A percentile compares a stretch with the other conserved stretches of the same genome.
Conservation (phyloP, 2,797 vertebrate species). For the Etheostoma nigrum region DNA sequence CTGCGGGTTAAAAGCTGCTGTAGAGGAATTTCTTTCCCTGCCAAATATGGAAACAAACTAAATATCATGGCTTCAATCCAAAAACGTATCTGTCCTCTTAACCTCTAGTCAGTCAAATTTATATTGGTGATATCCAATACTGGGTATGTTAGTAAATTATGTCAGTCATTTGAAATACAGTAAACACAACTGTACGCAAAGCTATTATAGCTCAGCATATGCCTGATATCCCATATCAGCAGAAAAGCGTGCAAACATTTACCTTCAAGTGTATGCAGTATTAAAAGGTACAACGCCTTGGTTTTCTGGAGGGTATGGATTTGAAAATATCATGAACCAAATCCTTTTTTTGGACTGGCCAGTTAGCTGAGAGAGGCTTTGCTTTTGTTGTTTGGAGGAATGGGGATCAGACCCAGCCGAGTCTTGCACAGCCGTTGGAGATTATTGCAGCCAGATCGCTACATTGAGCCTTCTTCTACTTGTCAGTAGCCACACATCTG, state of each 20-base stretch:
- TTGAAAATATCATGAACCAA: conserved; percentile 26
- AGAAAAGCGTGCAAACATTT: not conserved
- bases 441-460: not conserved
- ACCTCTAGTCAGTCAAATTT: conserved; percentile 16
- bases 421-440: not conserved
- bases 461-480: not conserved
- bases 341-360: conserved; percentile 7
- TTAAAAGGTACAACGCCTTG: not conserved
- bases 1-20: conserved; percentile 29
- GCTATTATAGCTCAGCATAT: conserved; percentile 4
- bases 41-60: conserved; percentile 27
- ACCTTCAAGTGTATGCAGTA: not conserved
- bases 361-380: not conserved
- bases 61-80: conserved; percentile 21
- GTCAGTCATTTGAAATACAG: conserved; percentile 24
- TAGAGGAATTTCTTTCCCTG: conserved; percentile 20
- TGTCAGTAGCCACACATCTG: not conserved
- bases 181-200: not conserved
- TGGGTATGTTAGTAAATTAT: not conserved
- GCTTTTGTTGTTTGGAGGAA: not conserved
- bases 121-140: not conserved
- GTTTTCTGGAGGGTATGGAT: not conserved
- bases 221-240: not conserved
- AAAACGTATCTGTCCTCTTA: not conserved
- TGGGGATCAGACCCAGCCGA: not conserved